Evolutionary conservation across 2,888 invertebrate species (phyloP).

Genomic region (Corbicula japonica): DNA sequence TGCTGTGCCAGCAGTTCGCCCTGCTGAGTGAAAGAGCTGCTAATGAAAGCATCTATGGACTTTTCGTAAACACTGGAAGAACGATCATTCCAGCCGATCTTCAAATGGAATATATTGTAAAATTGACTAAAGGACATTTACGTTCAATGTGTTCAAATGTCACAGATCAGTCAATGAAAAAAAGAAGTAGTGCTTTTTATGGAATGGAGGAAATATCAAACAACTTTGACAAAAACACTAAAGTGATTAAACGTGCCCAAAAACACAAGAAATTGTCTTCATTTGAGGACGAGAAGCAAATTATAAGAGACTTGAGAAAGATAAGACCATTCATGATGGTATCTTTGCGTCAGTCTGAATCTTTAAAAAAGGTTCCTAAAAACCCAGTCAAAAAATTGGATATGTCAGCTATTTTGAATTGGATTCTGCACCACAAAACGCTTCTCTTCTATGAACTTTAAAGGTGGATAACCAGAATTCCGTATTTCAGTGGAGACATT

Average conservation of each 20-base stretch:
- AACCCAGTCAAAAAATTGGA: conserved; percentile 11
- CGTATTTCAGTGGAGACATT: not conserved
- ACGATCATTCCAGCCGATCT: conserved; percentile 26
- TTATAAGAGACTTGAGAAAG: not conserved
- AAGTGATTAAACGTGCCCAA: no score
- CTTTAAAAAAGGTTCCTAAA: conserved; percentile 9
- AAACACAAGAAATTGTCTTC: no score
- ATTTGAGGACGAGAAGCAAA: conserved; percentile 7
- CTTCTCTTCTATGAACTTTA: conserved; percentile 16
- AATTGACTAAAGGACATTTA: conserved; percentile 24
- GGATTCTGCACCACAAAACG: conserved; percentile 16
- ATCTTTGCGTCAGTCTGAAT: not conserved
- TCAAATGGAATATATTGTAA: conserved; percentile 45
- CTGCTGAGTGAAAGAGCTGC: conserved; percentile 25
- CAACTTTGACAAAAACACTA: no score
- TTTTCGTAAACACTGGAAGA: conserved; percentile 43
- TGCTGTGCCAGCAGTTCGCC: conserved; percentile 33
- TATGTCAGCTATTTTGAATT: not conserved
- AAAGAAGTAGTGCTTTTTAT: no score
- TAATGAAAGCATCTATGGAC: conserved; percentile 28
- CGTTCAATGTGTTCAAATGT: conserved; percentile 16
- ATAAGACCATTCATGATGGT: conserved; percentile 1
- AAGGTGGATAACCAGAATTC: not conserved
- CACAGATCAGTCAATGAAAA: no score
- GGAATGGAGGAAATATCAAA: no score